These are phyloP conservation scores for Spisula subtruncata DNA, from an alignment of 2,888 invertebrate species.

Conservation along the genomic window DNA sequence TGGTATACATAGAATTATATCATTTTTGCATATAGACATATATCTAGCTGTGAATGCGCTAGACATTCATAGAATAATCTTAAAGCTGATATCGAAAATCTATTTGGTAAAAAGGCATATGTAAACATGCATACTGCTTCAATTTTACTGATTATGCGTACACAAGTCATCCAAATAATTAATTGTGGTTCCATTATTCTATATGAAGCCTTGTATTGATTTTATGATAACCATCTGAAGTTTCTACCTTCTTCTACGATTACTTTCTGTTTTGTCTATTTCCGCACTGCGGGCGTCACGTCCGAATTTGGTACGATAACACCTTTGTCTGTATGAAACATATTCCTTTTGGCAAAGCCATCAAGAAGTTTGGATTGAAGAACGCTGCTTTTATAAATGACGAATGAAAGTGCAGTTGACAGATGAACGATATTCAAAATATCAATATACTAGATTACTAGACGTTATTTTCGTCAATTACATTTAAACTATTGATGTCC, in stretches of 20 bases:
- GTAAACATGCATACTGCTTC: neutral
- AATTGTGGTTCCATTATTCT: neutral
- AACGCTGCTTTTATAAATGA: neutral
- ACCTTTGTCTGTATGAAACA: neutral
- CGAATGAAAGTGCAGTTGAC: neutral
- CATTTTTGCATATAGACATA: too few species aligned
- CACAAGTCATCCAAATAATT: neutral
- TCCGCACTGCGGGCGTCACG: conserved; percentile 1
- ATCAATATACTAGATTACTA: neutral
- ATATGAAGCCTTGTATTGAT: neutral
- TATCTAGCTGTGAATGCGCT: too few species aligned
- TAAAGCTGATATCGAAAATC: too few species aligned
- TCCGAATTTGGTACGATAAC: neutral
- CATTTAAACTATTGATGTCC: neutral
- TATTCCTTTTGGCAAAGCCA: neutral
- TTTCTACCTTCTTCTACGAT: neutral
- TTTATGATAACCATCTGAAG: neutral
- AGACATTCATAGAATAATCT: too few species aligned
- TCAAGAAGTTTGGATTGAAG: neutral
- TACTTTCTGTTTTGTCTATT: conserved; percentile 4
- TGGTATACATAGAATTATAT: too few species aligned
- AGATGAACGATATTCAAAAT: neutral
- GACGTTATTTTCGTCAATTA: neutral
- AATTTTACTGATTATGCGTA: neutral
- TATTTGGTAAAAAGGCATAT: too few species aligned